Percentiles rank a stretch among this genome's conserved stretches.
Conservation (phyloP, 2,797 vertebrate genomes). For the Onychomys leucogaster region DNA sequence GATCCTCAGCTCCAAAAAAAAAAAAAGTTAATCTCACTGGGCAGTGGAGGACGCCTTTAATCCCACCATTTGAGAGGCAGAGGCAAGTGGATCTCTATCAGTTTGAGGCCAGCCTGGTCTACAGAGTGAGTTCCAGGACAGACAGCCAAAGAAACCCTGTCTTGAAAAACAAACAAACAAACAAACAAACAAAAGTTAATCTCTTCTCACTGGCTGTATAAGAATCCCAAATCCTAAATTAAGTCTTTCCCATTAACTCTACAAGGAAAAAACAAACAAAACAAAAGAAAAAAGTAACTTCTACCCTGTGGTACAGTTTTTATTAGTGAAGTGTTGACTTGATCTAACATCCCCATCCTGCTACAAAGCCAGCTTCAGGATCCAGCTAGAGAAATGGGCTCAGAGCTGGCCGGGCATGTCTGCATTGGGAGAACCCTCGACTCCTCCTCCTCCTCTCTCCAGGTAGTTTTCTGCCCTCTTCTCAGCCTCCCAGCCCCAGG, state of each 20-base stretch:
- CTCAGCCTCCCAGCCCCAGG: constrained; percentile 1
- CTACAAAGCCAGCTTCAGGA: constrained; percentile 1
- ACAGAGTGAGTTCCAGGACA: not conserved
- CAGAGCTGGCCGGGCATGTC: not conserved
- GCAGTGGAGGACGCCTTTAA: no score
- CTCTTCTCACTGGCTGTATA: not conserved
- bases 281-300: not conserved
- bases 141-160: no score
- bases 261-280: not conserved
- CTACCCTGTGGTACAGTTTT: not conserved
- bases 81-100: no score
- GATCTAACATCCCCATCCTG: constrained; percentile 39
- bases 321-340: constrained; percentile 49
- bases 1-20: no score
- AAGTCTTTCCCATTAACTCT: constrained; percentile 34
- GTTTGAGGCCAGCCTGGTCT: no score
- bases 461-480: not conserved
- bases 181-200: not conserved
- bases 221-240: not conserved
- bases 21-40: not conserved
- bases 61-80: no score
- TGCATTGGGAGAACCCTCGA: not conserved
- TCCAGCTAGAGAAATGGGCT: constrained; percentile 28
- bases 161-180: not conserved
- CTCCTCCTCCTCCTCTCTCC: fast-evolving